Evolutionary conservation across 2,113 vertebrate genomes (phyloP).

Genomic region (Xenopus borealis): DNA sequence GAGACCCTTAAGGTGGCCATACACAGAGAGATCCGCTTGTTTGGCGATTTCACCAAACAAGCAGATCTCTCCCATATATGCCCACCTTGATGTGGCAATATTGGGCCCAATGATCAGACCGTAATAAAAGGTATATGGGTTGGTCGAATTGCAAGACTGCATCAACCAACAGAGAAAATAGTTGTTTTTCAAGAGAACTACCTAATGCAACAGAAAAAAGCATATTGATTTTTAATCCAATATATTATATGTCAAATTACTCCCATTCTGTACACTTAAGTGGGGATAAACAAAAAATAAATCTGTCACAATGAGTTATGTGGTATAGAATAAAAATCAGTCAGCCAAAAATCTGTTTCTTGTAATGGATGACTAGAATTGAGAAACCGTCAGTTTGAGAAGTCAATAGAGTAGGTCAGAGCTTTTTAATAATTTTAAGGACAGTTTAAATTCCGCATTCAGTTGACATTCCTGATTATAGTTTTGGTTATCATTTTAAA

Average conservation of each 20-base stretch:
- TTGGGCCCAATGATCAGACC: too few relatives aligned
- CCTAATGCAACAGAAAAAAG: neutral
- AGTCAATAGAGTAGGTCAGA: neutral
- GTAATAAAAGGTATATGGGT: too few relatives aligned
- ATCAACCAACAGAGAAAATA: too few relatives aligned
- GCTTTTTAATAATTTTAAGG: neutral
- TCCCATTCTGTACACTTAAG: neutral
- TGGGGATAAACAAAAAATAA: conserved; percentile 1
- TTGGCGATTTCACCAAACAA: too few relatives aligned
- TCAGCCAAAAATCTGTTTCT: neutral
- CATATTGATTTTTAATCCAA: conserved; percentile 8
- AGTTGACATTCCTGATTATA: neutral
- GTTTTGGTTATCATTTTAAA: neutral
- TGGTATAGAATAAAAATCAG: neutral
- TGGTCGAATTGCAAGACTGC: too few relatives aligned
- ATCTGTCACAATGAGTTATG: conserved; percentile 14
- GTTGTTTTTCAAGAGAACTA: too few relatives aligned
- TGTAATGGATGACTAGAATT: conserved; percentile 6
- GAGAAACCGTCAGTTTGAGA: conserved; percentile 3
- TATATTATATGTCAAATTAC: neutral
- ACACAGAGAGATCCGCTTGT: too few relatives aligned
- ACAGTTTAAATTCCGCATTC: neutral
- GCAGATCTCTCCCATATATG: too few relatives aligned
- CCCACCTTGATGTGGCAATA: too few relatives aligned
- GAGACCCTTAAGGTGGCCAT: too few relatives aligned